Evolutionary conservation across 2,797 vertebrate species (phyloP).

Genomic region (Oceanodroma leucorhoa): DNA sequence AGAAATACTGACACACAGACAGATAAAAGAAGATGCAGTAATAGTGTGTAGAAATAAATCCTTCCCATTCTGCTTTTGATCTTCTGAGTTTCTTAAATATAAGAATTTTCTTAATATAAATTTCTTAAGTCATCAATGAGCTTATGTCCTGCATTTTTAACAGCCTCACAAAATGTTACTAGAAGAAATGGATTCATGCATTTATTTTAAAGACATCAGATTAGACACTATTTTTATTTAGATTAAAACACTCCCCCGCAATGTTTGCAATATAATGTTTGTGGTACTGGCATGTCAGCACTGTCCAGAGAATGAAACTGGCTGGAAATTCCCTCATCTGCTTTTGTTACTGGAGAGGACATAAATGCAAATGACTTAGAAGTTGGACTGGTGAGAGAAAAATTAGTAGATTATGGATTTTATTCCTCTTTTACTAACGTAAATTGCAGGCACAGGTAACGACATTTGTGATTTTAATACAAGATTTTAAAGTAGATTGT

Average conservation of each 20-base stretch:
- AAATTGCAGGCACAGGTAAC: neutral
- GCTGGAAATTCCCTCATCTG: conserved; percentile 8
- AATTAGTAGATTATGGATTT: neutral
- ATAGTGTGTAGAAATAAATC: conserved; percentile 17
- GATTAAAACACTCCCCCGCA: neutral
- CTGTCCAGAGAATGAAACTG: neutral
- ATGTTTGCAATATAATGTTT: neutral
- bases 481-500: neutral
- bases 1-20: neutral
- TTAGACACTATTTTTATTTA: neutral
- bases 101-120: neutral
- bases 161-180: neutral
- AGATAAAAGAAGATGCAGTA: conserved; percentile 32
- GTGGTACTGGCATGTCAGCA: neutral
- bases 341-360: neutral
- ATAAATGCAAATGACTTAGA: neutral
- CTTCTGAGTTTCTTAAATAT: neutral
- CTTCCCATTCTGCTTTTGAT: conserved; percentile 26
- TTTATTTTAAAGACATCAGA: neutral
- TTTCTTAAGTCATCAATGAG: neutral
- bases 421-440: conserved; percentile 1
- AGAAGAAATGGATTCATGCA: neutral
- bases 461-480: neutral
- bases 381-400: neutral
- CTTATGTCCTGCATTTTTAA: neutral